Base-by-base conservation (phyloP, 2,113 vertebrate species). In the Nothobranchius furzeri region DNA sequence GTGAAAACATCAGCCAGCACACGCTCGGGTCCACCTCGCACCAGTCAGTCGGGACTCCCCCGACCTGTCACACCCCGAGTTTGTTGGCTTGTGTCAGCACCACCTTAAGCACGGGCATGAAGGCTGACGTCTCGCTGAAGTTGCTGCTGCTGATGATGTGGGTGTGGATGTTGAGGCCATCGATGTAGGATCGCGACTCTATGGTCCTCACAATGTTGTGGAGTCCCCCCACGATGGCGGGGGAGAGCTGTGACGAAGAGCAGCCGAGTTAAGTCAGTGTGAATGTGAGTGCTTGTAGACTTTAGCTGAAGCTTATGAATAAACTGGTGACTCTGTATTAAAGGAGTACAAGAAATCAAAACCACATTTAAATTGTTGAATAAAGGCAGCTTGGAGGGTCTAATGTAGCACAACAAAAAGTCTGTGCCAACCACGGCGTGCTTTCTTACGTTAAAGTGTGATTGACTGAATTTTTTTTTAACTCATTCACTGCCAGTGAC, bases 101-200 rank as follows among this genome's bases (percentile, higher is more conserved):
- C 49, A 98, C 97, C 83, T 99, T 99, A 47, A 99, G 95, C 2
- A 99, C 95, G 0, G 98, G 98, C 98, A 99, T 99, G 87, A 99
- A 99, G n/a, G 96, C 96, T 0, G 98, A 99, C 6, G 94, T 99
- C 90, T 99, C 98, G 0, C 98, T 99, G 92, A 99, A 99, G 94
- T 99, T 99, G 92, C 96, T 98, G 90, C 78, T 98, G 88, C 95
- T 95, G 64, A 98, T 96, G 0, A 99, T 97, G 91, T 99, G 98
- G 0, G 97, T 99, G 81, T 99, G 98, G 88, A 97, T 95, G 87
- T 88, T 95, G 66, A 99, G 86, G 12, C 96, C 94, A 56, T 98
- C 97, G 0, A 80, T 40, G 87, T 99, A 99, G 87, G 94, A 92
- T 11, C 94, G 93, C 0, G 89, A 90, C 79, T 98, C 96, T 0